Conservation (phyloP, 2,797 vertebrate genomes). For the Melanogrammus aeglefinus region DNA sequence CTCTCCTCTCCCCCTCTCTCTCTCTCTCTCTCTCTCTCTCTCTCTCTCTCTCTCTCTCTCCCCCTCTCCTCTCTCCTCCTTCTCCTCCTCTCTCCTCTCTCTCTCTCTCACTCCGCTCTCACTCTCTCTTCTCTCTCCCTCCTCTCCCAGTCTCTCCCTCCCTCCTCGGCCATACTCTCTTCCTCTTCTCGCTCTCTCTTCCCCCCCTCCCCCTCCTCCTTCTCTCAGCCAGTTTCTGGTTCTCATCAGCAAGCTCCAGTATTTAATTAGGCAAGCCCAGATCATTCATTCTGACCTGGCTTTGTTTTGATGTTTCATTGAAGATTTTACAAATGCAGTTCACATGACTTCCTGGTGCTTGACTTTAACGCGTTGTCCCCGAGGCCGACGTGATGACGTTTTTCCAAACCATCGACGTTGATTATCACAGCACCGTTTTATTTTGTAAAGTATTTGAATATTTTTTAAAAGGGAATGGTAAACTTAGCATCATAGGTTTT, state of each 20-base stretch:
- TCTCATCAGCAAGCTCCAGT: slow-evolving; percentile 64
- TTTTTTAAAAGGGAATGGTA: too few relatives aligned
- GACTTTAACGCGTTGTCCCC: slow-evolving; percentile 38
- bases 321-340: slow-evolving; percentile 58
- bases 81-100: too few relatives aligned
- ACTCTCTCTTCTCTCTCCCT: slow-evolving; percentile 22
- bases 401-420: slow-evolving; percentile 27
- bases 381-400: not conserved
- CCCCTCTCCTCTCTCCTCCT: too few relatives aligned
- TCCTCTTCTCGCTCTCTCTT: slow-evolving; percentile 15
- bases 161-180: not conserved
- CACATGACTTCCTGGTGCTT: slow-evolving; percentile 40
- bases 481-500: not conserved
- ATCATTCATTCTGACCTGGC: slow-evolving; percentile 57
- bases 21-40: slow-evolving; percentile 36
- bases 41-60: slow-evolving; percentile 33
- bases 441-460: not conserved
- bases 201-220: slow-evolving; percentile 32
- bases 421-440: not conserved
- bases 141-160: slow-evolving; percentile 10
- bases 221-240: slow-evolving; percentile 41
- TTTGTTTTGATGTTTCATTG: slow-evolving; percentile 60
- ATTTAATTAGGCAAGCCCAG: slow-evolving; percentile 63
- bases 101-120: too few relatives aligned
- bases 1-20: too few relatives aligned